These are phyloP conservation scores for Mactromeris polynyma DNA, from an alignment of 2,888 invertebrate genomes.

Conservation along the genomic window DNA sequence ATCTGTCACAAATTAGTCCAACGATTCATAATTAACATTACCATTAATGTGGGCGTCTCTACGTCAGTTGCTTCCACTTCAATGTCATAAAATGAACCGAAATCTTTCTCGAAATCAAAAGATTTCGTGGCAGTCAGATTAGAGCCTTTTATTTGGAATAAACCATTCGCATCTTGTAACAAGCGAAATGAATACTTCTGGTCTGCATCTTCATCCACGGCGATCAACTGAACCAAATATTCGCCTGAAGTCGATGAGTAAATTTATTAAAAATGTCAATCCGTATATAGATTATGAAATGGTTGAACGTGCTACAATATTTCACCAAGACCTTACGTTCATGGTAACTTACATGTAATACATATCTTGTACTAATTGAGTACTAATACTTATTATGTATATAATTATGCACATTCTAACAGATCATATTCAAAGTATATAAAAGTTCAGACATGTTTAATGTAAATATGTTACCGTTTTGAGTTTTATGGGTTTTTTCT, in stretches of 20 bases:
- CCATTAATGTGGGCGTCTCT: slow-evolving; percentile 29
- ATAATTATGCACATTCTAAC: too few species aligned
- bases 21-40: not conserved
- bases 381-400: too few species aligned
- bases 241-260: slow-evolving; percentile 50
- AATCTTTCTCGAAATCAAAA: slow-evolving; percentile 72
- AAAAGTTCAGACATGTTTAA: too few species aligned
- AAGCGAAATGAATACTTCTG: slow-evolving; percentile 70
- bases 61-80: slow-evolving; percentile 72
- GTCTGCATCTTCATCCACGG: slow-evolving; percentile 72
- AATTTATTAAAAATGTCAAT: not conserved
- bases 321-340: too few species aligned
- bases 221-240: slow-evolving; percentile 61
- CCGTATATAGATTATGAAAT: too few species aligned
- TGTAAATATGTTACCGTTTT: too few species aligned
- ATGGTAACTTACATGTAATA: too few species aligned
- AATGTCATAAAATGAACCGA: slow-evolving; percentile 58
- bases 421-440: too few species aligned
- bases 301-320: too few species aligned
- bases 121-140: slow-evolving; percentile 56
- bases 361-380: too few species aligned
- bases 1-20: too few species aligned
- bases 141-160: slow-evolving; percentile 67
- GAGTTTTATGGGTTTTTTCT: too few species aligned
- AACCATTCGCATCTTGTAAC: slow-evolving; percentile 61